A percentile compares a stretch with the other conserved stretches of the same genome.
phyloP scores from a whole-genome alignment of 2,888 invertebrate species.

The Emmelina monodactyla region DNA sequence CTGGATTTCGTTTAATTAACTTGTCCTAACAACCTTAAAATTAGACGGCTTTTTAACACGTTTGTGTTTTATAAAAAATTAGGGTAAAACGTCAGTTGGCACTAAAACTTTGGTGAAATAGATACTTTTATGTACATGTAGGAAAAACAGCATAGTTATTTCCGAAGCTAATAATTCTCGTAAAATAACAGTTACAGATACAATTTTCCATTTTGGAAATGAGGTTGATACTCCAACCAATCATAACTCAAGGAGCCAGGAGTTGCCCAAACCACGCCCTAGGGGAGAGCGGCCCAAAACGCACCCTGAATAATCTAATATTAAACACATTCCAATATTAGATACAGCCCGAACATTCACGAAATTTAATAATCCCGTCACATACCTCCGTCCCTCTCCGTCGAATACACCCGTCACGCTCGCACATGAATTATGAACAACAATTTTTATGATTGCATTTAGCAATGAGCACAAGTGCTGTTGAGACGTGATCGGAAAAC shows the following conservation, averaged over 20 bases:
- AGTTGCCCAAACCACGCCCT: conserved; percentile 49
- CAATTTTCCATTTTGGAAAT: conserved; percentile 44
- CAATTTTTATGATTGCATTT: conserved; percentile 65
- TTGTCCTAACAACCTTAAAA: too few species aligned
- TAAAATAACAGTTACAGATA: too few species aligned
- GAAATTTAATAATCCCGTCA: conserved; percentile 53
- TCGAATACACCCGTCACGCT: conserved; percentile 23
- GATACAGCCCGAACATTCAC: conserved; percentile 66
- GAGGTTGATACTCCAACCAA: conserved; percentile 42
- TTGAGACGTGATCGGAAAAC: conserved; percentile 49
- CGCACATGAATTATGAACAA: conserved; percentile 58
- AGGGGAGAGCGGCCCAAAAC: conserved; percentile 26
- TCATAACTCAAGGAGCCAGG: conserved; percentile 50
- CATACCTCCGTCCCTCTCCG: conserved; percentile 34
- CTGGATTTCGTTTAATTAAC: too few species aligned
- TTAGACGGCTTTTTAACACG: too few species aligned
- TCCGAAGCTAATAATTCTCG: too few species aligned
- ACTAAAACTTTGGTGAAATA: too few species aligned
- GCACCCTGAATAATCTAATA: conserved; percentile 58
- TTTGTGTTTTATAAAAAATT: too few species aligned
- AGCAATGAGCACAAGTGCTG: conserved; percentile 53
- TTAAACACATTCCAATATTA: conserved; percentile 65
- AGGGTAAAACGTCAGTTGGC: too few species aligned
- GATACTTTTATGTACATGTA: too few species aligned
- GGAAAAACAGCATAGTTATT: too few species aligned